Percentiles rank a stretch among this genome's conserved stretches.
These are phyloP conservation scores for Paraescarpia echinospica DNA, from an alignment of 1,140 invertebrate species.

Conservation along the genomic window DNA sequence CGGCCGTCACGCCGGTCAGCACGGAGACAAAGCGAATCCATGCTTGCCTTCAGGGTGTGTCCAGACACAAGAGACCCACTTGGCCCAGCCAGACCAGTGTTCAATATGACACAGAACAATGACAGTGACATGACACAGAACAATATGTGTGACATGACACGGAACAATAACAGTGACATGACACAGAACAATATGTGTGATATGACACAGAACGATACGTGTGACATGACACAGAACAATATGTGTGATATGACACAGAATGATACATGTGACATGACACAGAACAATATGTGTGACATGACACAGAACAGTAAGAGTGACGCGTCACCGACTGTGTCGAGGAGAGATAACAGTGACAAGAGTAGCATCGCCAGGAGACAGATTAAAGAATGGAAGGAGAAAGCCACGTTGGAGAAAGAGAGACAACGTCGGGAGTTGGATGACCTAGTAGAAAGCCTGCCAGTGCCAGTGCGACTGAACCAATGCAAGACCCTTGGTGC, in stretches of 20 bases:
- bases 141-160: not conserved
- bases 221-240: too few species aligned
- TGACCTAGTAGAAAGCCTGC: not conserved
- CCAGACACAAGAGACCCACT: not conserved
- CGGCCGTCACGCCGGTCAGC: too few species aligned
- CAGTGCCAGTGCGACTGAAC: not conserved
- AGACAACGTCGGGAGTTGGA: not conserved
- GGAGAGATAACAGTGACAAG: not conserved
- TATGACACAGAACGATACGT: too few species aligned
- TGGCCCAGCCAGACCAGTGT: not conserved
- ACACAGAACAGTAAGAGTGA: too few species aligned
- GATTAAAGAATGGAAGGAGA: not conserved
- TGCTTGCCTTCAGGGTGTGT: not conserved
- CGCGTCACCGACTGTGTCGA: too few species aligned
- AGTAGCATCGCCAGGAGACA: not conserved
- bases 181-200: not conserved
- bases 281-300: not conserved
- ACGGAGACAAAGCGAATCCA: not conserved
- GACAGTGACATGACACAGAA: not conserved
- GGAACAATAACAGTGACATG: not conserved
- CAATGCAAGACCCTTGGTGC: not conserved
- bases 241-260: too few species aligned
- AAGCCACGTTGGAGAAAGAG: not conserved
- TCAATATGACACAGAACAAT: not conserved
- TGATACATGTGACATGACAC: not conserved